Conservation (phyloP, 2,888 invertebrate species). For the Drosophila sordidula region DNA sequence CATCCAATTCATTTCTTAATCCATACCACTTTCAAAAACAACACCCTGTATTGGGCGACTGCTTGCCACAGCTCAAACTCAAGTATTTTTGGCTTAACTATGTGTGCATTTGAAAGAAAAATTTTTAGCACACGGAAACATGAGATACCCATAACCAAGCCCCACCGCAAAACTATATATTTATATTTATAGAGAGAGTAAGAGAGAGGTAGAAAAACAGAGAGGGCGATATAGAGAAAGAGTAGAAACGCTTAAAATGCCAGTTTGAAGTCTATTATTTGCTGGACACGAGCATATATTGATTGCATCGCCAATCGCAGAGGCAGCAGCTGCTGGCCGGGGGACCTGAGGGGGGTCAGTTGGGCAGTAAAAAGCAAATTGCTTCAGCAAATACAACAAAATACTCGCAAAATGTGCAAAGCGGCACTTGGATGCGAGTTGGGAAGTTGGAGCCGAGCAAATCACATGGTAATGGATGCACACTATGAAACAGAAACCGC, state of each 20-base stretch:
- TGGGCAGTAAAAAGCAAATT: conserved; percentile 64
- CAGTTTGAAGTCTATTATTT: conserved; percentile 83
- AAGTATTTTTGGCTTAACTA: conserved; percentile 61
- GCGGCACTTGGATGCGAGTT: conserved; percentile 49
- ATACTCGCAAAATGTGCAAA: conserved; percentile 39
- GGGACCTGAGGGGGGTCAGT: conserved; percentile 24
- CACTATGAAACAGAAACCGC: conserved; percentile 66
- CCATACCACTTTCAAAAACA: background rate
- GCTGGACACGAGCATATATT: conserved; percentile 84
- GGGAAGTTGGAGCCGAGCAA: conserved; percentile 32
- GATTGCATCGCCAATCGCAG: conserved; percentile 80
- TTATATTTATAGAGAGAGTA: background rate
- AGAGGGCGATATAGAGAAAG: conserved; percentile 9
- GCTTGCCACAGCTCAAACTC: conserved; percentile 20
- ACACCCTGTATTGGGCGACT: conserved; percentile 46
- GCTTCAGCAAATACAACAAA: conserved; percentile 69
- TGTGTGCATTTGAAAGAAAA: conserved; percentile 69
- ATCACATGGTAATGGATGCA: conserved; percentile 76
- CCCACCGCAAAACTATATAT: background rate
- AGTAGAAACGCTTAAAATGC: conserved; percentile 71
- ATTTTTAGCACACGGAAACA: conserved; percentile 64
- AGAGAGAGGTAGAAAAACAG: conserved; percentile 2
- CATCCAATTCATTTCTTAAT: background rate
- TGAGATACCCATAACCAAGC: conserved; percentile 41
- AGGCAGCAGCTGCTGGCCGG: conserved; percentile 18